Conservation (phyloP, 2,113 vertebrate species). For the Cavia porcellus region DNA sequence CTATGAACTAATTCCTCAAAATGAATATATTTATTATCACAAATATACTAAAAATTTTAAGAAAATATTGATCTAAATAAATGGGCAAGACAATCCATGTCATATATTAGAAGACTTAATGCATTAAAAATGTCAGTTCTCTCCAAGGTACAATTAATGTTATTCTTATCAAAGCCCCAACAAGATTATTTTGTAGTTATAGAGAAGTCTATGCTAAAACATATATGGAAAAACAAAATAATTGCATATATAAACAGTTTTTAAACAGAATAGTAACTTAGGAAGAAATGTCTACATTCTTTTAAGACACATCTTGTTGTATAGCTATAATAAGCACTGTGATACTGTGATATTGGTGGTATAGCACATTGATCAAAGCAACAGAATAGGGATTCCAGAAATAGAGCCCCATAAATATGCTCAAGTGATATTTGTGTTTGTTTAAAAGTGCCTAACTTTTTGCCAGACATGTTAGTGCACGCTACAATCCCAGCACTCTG, state of each 20-base stretch:
- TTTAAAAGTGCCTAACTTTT: not conserved
- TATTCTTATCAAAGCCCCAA: not conserved
- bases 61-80: not conserved
- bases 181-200: not conserved
- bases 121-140: not conserved
- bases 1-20: not conserved
- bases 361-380: not conserved
- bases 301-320: not conserved
- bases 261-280: not conserved
- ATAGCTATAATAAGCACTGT: not conserved
- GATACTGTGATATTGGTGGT: not conserved
- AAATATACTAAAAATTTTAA: not conserved
- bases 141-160: not conserved
- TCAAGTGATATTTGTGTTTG: not conserved
- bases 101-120: not conserved
- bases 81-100: not conserved
- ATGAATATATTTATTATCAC: not conserved
- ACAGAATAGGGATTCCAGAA: not conserved
- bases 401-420: not conserved
- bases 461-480: not conserved
- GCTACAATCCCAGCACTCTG: not conserved
- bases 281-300: slow-evolving; percentile 2
- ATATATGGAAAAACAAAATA: not conserved
- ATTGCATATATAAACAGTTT: not conserved
- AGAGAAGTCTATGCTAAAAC: not conserved